A percentile compares a stretch with the other conserved stretches of the same genome.
phyloP scores from a whole-genome alignment of 2,888 invertebrate species.

The Octodonta nipae region DNA sequence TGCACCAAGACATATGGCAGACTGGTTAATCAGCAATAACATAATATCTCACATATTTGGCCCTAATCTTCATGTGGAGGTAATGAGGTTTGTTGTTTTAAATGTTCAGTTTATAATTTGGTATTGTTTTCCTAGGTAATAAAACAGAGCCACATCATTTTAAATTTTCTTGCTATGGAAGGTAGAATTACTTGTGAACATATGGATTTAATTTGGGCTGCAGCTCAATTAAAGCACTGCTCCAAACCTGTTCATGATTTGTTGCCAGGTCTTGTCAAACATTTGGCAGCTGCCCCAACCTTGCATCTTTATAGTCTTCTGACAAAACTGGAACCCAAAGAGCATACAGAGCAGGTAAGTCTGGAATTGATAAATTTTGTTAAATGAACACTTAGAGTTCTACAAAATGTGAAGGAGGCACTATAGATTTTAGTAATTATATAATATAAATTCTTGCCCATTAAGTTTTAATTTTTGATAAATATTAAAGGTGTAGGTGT shows the following conservation, averaged over 20 bases:
- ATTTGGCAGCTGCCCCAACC: conserved; percentile 76
- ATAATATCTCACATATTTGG: conserved; percentile 91
- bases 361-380: too few species aligned
- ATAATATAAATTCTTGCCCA: too few species aligned
- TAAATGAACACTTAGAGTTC: conserved; percentile 1
- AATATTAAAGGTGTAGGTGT: too few species aligned
- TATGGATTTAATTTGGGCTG: conserved; percentile 86
- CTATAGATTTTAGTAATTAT: too few species aligned
- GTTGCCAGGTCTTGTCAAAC: conserved; percentile 77
- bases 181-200: conserved; percentile 81
- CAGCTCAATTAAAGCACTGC: conserved; percentile 88
- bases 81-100: conserved; percentile 31
- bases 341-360: conserved; percentile 76
- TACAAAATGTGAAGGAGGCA: too few species aligned
- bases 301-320: conserved; percentile 75
- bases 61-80: conserved; percentile 93
- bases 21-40: conserved; percentile 79
- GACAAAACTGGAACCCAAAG: conserved; percentile 77
- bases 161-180: conserved; percentile 86
- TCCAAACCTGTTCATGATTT: conserved; percentile 86
- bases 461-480: too few species aligned
- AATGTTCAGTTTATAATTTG: neutral
- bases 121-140: conserved; percentile 49
- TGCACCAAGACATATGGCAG: conserved; percentile 69
- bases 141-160: conserved; percentile 85